phyloP scores from a whole-genome alignment of 2,113 vertebrate genomes.

The Thomomys bottae region DNA sequence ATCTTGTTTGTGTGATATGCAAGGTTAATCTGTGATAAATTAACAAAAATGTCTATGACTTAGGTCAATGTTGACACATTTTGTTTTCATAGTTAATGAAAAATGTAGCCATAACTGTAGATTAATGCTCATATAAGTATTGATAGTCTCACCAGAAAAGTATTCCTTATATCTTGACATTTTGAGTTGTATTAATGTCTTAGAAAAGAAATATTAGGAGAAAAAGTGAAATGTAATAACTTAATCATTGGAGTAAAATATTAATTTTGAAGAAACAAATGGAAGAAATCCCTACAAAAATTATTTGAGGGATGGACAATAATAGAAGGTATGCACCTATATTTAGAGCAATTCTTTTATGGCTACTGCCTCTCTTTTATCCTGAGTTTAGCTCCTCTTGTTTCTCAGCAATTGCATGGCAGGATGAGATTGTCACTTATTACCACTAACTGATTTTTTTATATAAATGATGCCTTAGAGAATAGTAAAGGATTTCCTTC shows the following conservation, averaged over 20 bases:
- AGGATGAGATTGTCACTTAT: not conserved
- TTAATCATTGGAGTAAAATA: not conserved
- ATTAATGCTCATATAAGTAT: not conserved
- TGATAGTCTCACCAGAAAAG: not conserved
- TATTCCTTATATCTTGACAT: not conserved
- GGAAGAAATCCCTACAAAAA: not conserved
- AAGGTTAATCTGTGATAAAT: constrained; percentile 29
- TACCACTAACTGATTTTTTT: not conserved
- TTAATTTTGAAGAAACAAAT: constrained; percentile 1
- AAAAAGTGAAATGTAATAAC: not conserved
- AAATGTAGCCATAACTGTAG: constrained; percentile 12
- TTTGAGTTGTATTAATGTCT: not conserved
- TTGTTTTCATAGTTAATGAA: constrained; percentile 9
- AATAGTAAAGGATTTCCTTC: too few species aligned
- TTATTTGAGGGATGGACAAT: not conserved
- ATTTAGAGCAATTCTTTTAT: not conserved
- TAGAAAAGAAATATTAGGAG: not conserved
- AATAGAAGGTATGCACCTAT: not conserved
- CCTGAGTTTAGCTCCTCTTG: not conserved
- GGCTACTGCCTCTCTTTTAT: not conserved
- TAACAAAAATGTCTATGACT: not conserved
- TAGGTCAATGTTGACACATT: not conserved
- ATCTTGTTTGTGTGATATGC: not conserved
- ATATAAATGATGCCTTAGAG: not conserved
- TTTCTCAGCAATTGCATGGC: not conserved